phyloP scores from a whole-genome alignment of 2,888 invertebrate genomes.

The Fissipunctia ypsillon region DNA sequence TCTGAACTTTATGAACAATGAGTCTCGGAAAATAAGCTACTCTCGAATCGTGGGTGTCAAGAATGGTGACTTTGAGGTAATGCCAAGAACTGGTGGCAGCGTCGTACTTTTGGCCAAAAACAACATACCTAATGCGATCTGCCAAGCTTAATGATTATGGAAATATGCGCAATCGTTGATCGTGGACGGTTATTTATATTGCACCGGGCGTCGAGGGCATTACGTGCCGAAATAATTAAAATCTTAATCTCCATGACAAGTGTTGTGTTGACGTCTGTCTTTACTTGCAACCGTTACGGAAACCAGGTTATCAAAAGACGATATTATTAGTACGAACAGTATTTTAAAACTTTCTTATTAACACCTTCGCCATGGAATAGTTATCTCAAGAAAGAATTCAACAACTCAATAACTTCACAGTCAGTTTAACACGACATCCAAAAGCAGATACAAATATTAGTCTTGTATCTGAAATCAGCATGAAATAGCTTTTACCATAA shows the following conservation, averaged over 20 bases:
- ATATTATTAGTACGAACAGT: too few relatives aligned
- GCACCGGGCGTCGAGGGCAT: background rate
- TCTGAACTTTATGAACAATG: conserved; percentile 7
- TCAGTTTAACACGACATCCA: conserved; percentile 16
- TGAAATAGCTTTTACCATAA: conserved; percentile 42
- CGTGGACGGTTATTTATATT: background rate
- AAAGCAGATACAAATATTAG: conserved; percentile 38
- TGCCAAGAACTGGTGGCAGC: conserved; percentile 12
- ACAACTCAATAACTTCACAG: conserved; percentile 2
- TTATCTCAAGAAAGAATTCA: conserved; percentile 1
- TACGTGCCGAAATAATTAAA: background rate
- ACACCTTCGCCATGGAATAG: background rate
- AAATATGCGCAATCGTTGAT: background rate
- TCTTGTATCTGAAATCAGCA: conserved; percentile 12
- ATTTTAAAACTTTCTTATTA: conserved; percentile 2
- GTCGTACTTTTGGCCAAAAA: conserved; percentile 9
- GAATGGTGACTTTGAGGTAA: background rate
- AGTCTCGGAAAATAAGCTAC: background rate
- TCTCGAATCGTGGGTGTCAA: background rate
- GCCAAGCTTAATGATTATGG: background rate
- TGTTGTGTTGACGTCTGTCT: background rate
- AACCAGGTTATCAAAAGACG: background rate
- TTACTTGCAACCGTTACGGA: background rate
- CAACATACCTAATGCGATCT: conserved; percentile 9
- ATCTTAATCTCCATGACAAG: background rate